A percentile compares a stretch with the other conserved stretches of the same genome.
These are phyloP conservation scores for Myopa tessellatipennis DNA, from an alignment of 2,888 invertebrate species.

Conservation along the genomic window DNA sequence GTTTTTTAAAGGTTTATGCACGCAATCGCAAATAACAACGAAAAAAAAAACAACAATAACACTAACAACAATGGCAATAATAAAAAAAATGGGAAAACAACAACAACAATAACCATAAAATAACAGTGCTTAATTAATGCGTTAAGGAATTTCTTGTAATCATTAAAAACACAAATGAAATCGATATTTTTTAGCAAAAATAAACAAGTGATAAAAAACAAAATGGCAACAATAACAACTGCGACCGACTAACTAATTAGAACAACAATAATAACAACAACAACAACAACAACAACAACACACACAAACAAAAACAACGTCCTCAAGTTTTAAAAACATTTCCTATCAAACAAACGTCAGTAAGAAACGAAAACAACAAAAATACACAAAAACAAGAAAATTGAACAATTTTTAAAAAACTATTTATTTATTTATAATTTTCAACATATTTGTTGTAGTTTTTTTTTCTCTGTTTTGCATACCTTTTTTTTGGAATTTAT, in stretches of 20 bases:
- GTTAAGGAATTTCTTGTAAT: slow-evolving; percentile 7
- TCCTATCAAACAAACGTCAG: no score
- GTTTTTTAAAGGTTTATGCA: no score
- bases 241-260: no score
- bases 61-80: neutral
- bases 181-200: neutral
- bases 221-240: neutral
- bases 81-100: neutral
- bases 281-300: neutral
- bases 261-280: neutral
- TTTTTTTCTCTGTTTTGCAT: no score
- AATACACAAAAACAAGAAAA: no score
- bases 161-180: neutral
- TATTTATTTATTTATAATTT: no score
- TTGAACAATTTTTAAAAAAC: no score
- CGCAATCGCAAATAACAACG: no score
- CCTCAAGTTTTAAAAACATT: no score
- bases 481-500: neutral
- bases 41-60: neutral
- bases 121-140: slow-evolving; percentile 16
- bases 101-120: slow-evolving; percentile 11
- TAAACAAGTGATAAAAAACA: neutral
- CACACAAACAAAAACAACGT: neutral
- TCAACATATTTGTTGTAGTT: no score
- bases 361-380: no score